phyloP scores from a whole-genome alignment of 2,113 vertebrate species.

The Abramis brama region DNA sequence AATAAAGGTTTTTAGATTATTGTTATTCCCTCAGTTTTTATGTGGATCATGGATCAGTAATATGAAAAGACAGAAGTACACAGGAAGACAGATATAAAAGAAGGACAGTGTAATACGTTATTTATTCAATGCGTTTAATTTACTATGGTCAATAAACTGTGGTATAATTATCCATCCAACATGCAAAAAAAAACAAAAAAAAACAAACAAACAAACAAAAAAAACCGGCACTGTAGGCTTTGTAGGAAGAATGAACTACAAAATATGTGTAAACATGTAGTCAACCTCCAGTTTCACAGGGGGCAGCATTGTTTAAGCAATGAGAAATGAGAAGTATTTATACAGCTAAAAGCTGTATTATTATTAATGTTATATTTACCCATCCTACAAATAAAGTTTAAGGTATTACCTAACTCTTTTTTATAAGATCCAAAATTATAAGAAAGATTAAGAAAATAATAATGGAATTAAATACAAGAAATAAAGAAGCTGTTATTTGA shows the following conservation, averaged over 20 bases:
- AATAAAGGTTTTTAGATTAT: slow-evolving; percentile 41
- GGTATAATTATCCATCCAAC: neutral
- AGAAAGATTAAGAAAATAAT: neutral
- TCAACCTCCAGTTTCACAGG: slow-evolving; percentile 1
- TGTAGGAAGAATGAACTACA: neutral
- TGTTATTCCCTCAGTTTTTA: neutral
- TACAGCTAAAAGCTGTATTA: neutral
- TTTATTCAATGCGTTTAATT: neutral
- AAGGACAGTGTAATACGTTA: neutral
- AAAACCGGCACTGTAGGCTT: neutral
- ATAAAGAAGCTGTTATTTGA: neutral
- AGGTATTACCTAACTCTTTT: neutral
- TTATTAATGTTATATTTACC: neutral
- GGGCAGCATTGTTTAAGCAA: slow-evolving; percentile 46
- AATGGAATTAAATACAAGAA: neutral
- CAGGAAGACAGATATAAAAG: neutral
- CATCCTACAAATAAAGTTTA: neutral
- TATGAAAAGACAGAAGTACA: neutral
- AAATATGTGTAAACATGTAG: neutral
- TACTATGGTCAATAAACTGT: neutral
- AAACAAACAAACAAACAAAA: neutral
- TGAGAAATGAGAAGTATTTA: neutral
- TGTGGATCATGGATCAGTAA: neutral
- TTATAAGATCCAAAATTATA: neutral
- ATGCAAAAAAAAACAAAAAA: neutral